phyloP scores from a whole-genome alignment of 1,140 invertebrate genomes.

The Mylabris phalerata region DNA sequence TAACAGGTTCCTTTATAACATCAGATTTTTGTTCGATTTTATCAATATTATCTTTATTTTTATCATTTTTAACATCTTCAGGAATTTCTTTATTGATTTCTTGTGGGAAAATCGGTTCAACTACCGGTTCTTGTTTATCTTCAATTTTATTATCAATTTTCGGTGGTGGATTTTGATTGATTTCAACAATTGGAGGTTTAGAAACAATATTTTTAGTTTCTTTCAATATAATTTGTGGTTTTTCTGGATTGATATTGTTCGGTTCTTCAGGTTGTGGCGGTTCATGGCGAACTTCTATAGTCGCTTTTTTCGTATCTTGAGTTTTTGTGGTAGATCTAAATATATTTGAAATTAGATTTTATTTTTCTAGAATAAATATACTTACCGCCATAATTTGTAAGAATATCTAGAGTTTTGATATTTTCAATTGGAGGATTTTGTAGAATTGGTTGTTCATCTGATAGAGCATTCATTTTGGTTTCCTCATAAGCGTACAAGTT shows the following conservation, averaged over 20 bases:
- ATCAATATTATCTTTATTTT: no score
- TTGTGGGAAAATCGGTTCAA: conserved; percentile 2
- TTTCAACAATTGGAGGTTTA: background rate
- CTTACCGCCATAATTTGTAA: no score
- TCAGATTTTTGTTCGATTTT: background rate
- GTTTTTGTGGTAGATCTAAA: background rate
- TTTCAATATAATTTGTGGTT: no score
- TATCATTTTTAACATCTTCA: no score
- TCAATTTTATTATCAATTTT: conserved; percentile 9
- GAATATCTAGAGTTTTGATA: background rate
- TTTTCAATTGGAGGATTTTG: background rate
- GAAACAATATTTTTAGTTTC: conserved; percentile 1
- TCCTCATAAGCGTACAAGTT: conserved; percentile 69
- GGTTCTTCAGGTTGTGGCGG: conserved; percentile 49
- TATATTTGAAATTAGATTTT: no score
- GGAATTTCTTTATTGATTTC: conserved; percentile 2
- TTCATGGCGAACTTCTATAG: conserved; percentile 43
- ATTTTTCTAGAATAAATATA: no score
- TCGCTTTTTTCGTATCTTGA: conserved; percentile 3
- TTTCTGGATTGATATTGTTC: background rate
- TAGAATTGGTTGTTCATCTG: conserved; percentile 23
- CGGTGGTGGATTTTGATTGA: conserved; percentile 6
- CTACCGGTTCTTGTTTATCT: conserved; percentile 5
- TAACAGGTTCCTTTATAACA: background rate
- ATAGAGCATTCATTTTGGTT: conserved; percentile 16